Evolutionary conservation across 2,113 vertebrate species (phyloP).

Genomic region (Caranx melampygus): DNA sequence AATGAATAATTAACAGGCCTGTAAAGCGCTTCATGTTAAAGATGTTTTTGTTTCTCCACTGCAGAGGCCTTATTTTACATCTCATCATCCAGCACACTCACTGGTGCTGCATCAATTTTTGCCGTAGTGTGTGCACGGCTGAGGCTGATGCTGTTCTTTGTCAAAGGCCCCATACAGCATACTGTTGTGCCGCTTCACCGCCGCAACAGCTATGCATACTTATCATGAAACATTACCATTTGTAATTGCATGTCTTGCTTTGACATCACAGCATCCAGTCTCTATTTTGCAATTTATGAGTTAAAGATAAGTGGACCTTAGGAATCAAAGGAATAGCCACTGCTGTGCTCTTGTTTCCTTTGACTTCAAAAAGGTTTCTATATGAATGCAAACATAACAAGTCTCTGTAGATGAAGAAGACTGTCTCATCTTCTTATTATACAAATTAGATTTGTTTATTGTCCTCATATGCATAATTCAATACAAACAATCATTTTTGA

Average conservation of each 20-base stretch:
- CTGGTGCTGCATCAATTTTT: conserved; percentile 28
- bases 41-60: conserved; percentile 14
- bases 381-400: conserved; percentile 67
- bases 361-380: conserved; percentile 76
- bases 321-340: conserved; percentile 72
- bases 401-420: conserved; percentile 61
- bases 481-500: conserved; percentile 39
- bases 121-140: conserved; percentile 1
- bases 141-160: conserved; percentile 42
- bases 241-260: conserved; percentile 63
- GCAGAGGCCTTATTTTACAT: conserved; percentile 10
- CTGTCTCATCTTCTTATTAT: conserved; percentile 66
- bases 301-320: conserved; percentile 68
- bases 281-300: conserved; percentile 78
- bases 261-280: conserved; percentile 60
- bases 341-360: conserved; percentile 61
- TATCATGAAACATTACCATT: conserved; percentile 63
- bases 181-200: conserved; percentile 32
- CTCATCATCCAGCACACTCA: conserved; percentile 9
- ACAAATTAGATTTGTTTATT: conserved; percentile 69
- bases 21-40: neutral
- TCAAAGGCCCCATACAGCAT: conserved; percentile 21
- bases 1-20: neutral
- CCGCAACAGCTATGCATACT: conserved; percentile 29
- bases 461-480: conserved; percentile 69